phyloP scores from a whole-genome alignment of 92 coral and sea anemone genomes.

The Plumapathes pennacea region DNA sequence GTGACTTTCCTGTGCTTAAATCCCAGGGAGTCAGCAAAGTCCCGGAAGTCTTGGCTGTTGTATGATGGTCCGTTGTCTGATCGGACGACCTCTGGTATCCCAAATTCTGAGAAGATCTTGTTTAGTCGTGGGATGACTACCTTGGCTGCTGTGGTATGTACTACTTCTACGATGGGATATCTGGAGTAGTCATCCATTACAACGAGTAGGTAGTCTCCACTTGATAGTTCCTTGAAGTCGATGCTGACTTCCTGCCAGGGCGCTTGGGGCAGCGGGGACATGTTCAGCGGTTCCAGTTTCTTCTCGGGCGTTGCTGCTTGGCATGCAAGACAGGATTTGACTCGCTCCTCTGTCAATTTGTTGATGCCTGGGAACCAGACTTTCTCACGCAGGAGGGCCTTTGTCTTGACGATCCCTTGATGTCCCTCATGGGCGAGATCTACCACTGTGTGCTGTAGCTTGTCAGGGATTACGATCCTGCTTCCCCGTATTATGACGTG shows the following conservation, averaged over 20 bases:
- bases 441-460: slow-evolving; percentile 41
- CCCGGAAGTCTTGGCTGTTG: slow-evolving; percentile 18
- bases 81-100: slow-evolving; percentile 10
- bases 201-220: slow-evolving; percentile 32
- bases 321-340: not conserved
- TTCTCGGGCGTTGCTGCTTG: not conserved
- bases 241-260: slow-evolving; percentile 29
- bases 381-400: slow-evolving; percentile 41
- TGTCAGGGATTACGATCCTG: slow-evolving; percentile 33
- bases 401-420: slow-evolving; percentile 58
- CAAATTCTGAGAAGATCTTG: slow-evolving; percentile 37
- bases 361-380: slow-evolving; percentile 70
- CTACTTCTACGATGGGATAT: slow-evolving; percentile 27
- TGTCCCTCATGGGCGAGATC: slow-evolving; percentile 49
- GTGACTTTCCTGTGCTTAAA: slow-evolving; percentile 30
- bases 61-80: slow-evolving; percentile 46
- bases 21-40: slow-evolving; percentile 25
- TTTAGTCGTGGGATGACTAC: slow-evolving; percentile 26
- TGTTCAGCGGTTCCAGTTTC: not conserved
- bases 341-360: not conserved
- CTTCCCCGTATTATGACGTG: slow-evolving; percentile 48
- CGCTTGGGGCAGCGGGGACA: slow-evolving; percentile 21
- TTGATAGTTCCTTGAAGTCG: slow-evolving; percentile 13
- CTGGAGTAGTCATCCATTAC: slow-evolving; percentile 33
- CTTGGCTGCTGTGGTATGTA: slow-evolving; percentile 11